These are phyloP conservation scores for Drosophila pseudotalamancana DNA, from an alignment of 2,888 invertebrate species.

Conservation along the genomic window DNA sequence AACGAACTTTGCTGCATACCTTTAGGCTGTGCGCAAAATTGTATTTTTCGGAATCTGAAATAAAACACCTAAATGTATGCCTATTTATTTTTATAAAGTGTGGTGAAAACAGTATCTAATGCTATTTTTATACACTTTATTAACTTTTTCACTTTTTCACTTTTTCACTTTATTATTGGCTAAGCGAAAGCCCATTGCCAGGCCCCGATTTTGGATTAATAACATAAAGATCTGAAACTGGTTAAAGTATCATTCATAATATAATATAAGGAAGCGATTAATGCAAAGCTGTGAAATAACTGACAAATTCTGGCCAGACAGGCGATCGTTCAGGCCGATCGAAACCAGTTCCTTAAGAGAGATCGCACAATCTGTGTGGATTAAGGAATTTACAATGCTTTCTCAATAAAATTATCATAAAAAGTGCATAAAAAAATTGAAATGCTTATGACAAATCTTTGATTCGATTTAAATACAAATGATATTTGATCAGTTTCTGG, in stretches of 20 bases:
- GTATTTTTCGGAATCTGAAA: neutral
- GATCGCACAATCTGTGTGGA: neutral
- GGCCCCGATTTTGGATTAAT: conserved; percentile 12
- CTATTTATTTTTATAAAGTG: neutral
- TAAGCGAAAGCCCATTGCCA: neutral
- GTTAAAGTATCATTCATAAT: conserved; percentile 3
- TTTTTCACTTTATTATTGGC: neutral
- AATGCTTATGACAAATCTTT: conserved; percentile 34
- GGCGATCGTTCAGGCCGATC: conserved; percentile 39
- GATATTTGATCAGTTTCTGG: conserved; percentile 22
- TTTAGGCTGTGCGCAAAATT: conserved; percentile 23
- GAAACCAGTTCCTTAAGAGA: conserved; percentile 54
- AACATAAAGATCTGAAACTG: conserved; percentile 8
- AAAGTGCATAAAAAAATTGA: conserved; percentile 11
- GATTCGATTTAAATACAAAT: conserved; percentile 10
- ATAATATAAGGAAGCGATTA: conserved; percentile 58
- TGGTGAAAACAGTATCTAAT: neutral
- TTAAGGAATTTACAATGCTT: conserved; percentile 3
- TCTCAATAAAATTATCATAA: conserved; percentile 35
- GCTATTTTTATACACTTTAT: no score
- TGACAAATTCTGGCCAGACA: conserved; percentile 27
- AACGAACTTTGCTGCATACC: conserved; percentile 19
- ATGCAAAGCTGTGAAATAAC: conserved; percentile 19
- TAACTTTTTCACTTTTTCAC: neutral
- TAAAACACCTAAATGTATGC: conserved; percentile 20